Base-by-base conservation (phyloP, 2,113 vertebrate species). In the Probosciger aterrimus region DNA sequence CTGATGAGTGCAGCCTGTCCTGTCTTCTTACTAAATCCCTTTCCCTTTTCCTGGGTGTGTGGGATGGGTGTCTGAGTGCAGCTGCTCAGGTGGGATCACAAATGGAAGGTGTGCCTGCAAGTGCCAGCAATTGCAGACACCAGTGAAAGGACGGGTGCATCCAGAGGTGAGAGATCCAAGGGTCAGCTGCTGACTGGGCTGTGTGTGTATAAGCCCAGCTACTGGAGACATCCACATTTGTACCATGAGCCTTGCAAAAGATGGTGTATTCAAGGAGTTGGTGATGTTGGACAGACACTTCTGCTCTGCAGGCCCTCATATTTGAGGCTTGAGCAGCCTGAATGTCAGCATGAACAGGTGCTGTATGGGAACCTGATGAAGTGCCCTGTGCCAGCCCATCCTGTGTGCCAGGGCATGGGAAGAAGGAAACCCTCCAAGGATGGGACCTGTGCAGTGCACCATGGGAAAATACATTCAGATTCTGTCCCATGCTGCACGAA, bases 111-210 rank as follows among this genome's bases (percentile, higher is more conserved):
- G 28, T 28, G 19, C 17, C 35, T 19, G 31, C 31, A 33, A 33
- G 28, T 44, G 23, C 60, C 60, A 78, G 28, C 44, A 50, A 5
- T 73, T 60, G 23, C 60, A 50, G 50, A 10, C 2, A 2, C 49
- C 76, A 35, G 20, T 2, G 17, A 68, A 47, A 63, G 31, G 47
- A 30, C 0, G 1, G 22, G 3, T 1, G 8, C n/a, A 28, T 19
- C 16, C 0, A 2, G n/a, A 65, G 49, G 39, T 22, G 31, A 43
- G 44, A 60, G 17, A 19, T 53, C 65, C 8, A 1, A 28, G 30
- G 19, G 4, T 67, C 23, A 5, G 14, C 41, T 44, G 30, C 65
- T 39, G 81, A 10, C 64, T 60, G 57, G 39, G 3, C n/a, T 6
- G 18, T 10, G 24, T 49, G 44, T 55, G 50, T 23, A 4, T 31